A percentile compares a stretch with the other conserved stretches of the same genome.
Conservation (phyloP, 1,140 invertebrate genomes). For the Euura saliciscinereae region DNA sequence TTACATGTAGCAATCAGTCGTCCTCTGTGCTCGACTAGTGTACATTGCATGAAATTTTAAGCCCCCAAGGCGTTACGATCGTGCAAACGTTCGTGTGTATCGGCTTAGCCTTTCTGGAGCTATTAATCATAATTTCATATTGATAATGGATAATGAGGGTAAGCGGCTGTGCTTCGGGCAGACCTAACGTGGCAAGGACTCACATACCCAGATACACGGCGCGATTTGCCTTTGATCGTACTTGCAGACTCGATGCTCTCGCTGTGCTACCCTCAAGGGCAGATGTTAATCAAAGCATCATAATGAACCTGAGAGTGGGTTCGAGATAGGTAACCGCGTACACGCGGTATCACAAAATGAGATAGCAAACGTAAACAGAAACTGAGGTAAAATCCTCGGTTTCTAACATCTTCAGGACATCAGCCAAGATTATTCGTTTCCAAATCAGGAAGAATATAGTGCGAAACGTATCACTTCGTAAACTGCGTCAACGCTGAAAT, state of each 20-base stretch:
- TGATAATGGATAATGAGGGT: conserved; percentile 48
- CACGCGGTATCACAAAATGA: neutral
- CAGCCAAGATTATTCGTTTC: too few relatives aligned
- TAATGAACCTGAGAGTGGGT: neutral
- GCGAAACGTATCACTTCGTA: too few relatives aligned
- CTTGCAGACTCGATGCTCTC: conserved; percentile 21
- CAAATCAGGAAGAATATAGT: too few relatives aligned
- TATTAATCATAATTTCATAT: conserved; percentile 47
- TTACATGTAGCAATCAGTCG: too few relatives aligned
- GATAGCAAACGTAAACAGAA: too few relatives aligned
- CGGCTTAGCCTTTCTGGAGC: neutral
- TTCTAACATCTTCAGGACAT: too few relatives aligned
- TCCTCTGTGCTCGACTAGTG: too few relatives aligned
- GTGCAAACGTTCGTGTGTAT: neutral
- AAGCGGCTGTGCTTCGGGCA: conserved; percentile 39
- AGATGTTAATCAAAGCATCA: conserved; percentile 20
- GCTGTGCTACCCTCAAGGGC: conserved; percentile 25
- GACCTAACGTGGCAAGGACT: conserved; percentile 22
- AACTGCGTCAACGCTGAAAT: too few relatives aligned
- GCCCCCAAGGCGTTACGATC: neutral
- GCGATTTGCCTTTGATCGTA: conserved; percentile 32
- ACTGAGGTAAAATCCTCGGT: too few relatives aligned
- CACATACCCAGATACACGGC: conserved; percentile 30
- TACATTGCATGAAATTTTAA: neutral
- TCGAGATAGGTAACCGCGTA: neutral